Evolutionary conservation across 2,113 vertebrate species (phyloP), one percentile per base, ranked within the genome.

Genomic region (Hirundichthys speculiger): DNA sequence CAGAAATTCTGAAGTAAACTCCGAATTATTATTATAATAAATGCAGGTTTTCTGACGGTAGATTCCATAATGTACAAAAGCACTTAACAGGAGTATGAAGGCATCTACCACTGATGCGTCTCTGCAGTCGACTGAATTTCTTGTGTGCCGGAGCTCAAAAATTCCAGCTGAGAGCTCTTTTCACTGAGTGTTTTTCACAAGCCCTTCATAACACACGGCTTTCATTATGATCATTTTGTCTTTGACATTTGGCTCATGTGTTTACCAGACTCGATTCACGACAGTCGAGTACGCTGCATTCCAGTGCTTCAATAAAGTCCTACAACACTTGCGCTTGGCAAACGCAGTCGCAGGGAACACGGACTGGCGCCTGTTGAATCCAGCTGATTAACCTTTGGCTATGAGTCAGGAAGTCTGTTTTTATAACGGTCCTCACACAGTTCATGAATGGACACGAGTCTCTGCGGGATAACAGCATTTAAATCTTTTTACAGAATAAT

Each of bases 191-290:
- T 16, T 49, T 13, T 39, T 56, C 46, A 46, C 47, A 38, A 59
- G 40, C 15, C 21, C n/a, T 60, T 46, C 18, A 13, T 56, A 59
- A 49, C 40, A 52, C 63, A 48, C 21, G 18, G 12, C 30, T 82
- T 82, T 58, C 19, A 80, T 64, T 49, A 50, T 41, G 13, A 38
- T 83, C 25, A 56, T 59, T 78, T 70, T 51, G 3, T 57, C 64
- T 76, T 40, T 45, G 68, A 56, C 68, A 46, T 75, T 22, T 30
- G 22, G 21, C 48, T 54, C 59, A 74, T 68, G 68, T 27, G 57
- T 27, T 51, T 73, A 73, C 75, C 76, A 24, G 21, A 13, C 12
- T 27, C 41, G 71, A 78, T 75, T 82, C 74, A 77, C 60, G 19
- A 19, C 58, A 51, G 65, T 49, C 63, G 74, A 70, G 43, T 38